A percentile compares a stretch with the other conserved stretches of the same genome.
Conservation (phyloP, 2,113 vertebrate species). For the Forbesichthys agassizii region DNA sequence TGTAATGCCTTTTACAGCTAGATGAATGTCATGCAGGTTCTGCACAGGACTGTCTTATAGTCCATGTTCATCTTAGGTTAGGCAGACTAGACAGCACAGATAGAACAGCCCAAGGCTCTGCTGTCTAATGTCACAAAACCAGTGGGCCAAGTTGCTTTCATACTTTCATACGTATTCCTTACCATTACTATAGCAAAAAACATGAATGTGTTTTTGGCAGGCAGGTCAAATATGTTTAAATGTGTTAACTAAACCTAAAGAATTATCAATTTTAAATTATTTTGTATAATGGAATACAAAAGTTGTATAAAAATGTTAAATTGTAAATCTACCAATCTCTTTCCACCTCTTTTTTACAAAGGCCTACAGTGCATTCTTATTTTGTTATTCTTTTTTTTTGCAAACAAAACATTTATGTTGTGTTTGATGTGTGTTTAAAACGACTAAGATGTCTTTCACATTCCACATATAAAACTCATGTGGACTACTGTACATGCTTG, state of each 20-base stretch:
- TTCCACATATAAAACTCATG: too few relatives aligned
- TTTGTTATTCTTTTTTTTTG: conserved; percentile 24
- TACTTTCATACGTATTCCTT: conserved; percentile 3
- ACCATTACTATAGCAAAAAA: background rate
- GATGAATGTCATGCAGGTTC: conserved; percentile 6
- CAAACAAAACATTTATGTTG: conserved; percentile 4
- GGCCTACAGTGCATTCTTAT: conserved; percentile 17
- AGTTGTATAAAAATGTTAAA: too few relatives aligned
- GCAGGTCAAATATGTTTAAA: background rate
- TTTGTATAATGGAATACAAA: too few relatives aligned
- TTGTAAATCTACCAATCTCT: conserved; percentile 5
- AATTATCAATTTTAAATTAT: too few relatives aligned
- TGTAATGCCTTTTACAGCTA: conserved; percentile 2
- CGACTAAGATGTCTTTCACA: too few relatives aligned
- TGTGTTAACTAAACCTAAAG: too few relatives aligned
- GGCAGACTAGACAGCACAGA: too few relatives aligned
- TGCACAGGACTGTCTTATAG: too few relatives aligned
- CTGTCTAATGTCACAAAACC: conserved; percentile 12
- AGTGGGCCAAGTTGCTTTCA: conserved; percentile 5
- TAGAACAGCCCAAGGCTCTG: conserved; percentile 9
- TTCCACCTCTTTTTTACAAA: conserved; percentile 10
- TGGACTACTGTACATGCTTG: too few relatives aligned
- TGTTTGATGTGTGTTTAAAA: background rate
- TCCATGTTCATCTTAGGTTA: conserved; percentile 37
- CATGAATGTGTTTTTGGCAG: background rate